Evolutionary conservation across 2,888 invertebrate species (phyloP), one percentile per base, ranked within the genome.

Genomic region (Tetheella fluctuosa): DNA sequence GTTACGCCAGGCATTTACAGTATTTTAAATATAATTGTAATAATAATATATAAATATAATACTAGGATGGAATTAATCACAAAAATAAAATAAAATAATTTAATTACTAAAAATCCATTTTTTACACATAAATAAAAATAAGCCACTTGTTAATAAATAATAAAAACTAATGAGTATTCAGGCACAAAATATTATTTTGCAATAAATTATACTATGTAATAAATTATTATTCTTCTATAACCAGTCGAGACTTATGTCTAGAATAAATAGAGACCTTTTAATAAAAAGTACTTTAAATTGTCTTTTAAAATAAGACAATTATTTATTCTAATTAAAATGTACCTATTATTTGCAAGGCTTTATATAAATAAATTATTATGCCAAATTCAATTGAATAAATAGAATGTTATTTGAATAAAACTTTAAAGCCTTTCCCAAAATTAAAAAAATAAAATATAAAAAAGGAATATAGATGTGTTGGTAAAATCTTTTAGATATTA

Each of bases 261-360:
- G 55, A 79, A 79, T 79, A 81, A 81, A 82, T 81, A 82, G 75
- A 60, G 54, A 67, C 56, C 79, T 85, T 86, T 86, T 85, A 76
- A 82, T 82, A 84, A 85, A 86, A 87, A 85, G 85, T 86, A 86
- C 85, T 61, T 60, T 59, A 52, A 62, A 77, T 83, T 77, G 81
- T 71, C 68, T 67, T 56, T 59, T 34, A 17, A 8, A 15, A 10
- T 15, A 52, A 72, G 71, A 74, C 80, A 80, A 84, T 76, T 63
- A 57, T 71, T 63, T 57, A 63, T 59, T 52, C 42, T 30, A 53
- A 34, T 56, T 58, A 34, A 34, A 56, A 55, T 39, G 37, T 39
- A 39, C 39, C 39, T 39, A 39, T 37, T 37, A 37, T 39, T 5
- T 39, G 39, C n/a, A 39, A 34, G 10, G 1, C 4, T 15, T 0